phyloP scores from a whole-genome alignment of 2,888 invertebrate species.

The Drosophila mulleri region DNA sequence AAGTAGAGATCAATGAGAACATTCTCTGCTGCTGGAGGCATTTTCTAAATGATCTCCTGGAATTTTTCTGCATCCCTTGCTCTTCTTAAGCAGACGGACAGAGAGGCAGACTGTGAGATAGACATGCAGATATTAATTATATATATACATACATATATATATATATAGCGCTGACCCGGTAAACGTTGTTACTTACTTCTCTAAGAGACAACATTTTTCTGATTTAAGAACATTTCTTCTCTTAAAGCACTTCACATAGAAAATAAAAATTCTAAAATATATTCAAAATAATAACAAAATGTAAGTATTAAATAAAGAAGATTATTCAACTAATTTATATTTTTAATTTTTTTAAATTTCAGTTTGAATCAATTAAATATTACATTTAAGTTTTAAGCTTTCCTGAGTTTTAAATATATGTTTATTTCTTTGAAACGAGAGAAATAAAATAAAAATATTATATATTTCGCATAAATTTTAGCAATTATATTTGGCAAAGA shows the following conservation, averaged over 20 bases:
- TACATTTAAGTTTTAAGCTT: not conserved
- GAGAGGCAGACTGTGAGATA: too few species aligned
- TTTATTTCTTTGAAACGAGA: not conserved
- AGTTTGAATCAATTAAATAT: not conserved
- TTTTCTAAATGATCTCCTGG: too few species aligned
- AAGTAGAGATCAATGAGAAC: too few species aligned
- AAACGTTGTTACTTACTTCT: too few species aligned
- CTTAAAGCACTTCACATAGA: not conserved
- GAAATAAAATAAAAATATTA: not conserved
- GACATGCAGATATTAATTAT: too few species aligned
- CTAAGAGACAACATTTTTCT: not conserved
- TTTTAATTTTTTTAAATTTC: not conserved
- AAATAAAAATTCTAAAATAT: not conserved
- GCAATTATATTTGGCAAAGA: conserved; percentile 45
- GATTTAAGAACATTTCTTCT: not conserved
- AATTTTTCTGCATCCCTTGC: too few species aligned
- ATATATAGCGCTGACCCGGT: too few species aligned
- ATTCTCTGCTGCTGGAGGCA: too few species aligned
- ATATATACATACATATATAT: too few species aligned
- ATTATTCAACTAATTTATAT: not conserved
- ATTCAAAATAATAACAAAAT: not conserved
- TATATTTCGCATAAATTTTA: conserved; percentile 10
- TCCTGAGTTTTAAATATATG: not conserved
- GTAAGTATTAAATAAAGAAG: not conserved
- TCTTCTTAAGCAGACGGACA: too few species aligned